These are phyloP conservation scores for Halyomorpha halys DNA, from an alignment of 1,140 invertebrate species.

Conservation along the genomic window DNA sequence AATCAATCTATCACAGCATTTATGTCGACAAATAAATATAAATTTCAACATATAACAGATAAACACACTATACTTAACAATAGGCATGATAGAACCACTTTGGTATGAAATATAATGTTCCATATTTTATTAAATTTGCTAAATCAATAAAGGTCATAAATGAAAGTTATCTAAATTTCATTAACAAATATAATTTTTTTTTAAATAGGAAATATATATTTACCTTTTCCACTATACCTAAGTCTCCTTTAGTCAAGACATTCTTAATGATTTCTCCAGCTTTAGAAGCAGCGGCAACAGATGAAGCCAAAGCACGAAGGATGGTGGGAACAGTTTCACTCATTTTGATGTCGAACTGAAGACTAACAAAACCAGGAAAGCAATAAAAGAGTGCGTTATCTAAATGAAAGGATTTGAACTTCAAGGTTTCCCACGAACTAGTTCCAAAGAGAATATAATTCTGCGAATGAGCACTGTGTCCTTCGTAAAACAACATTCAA, in stretches of 20 bases:
- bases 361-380: too few relatives aligned
- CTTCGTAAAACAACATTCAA: too few relatives aligned
- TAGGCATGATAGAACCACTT: not conserved
- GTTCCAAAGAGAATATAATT: too few relatives aligned
- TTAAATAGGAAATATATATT: not conserved
- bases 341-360: slow-evolving; percentile 34
- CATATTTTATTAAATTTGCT: not conserved
- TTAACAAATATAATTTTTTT: not conserved
- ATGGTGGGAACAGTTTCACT: slow-evolving; percentile 49
- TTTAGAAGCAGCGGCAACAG: slow-evolving; percentile 62
- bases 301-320: slow-evolving; percentile 57
- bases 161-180: not conserved
- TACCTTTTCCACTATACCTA: slow-evolving; percentile 87
- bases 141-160: not conserved
- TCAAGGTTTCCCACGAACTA: too few relatives aligned
- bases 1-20: too few relatives aligned
- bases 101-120: not conserved
- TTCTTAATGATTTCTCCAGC: slow-evolving; percentile 85
- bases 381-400: too few relatives aligned
- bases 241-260: slow-evolving; percentile 74
- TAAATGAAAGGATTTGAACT: too few relatives aligned
- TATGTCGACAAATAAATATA: too few relatives aligned
- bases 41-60: too few relatives aligned
- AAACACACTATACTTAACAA: not conserved
- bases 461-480: too few relatives aligned